Evolutionary conservation across 1,140 invertebrate species (phyloP).

Genomic region (Lepidurus apus): DNA sequence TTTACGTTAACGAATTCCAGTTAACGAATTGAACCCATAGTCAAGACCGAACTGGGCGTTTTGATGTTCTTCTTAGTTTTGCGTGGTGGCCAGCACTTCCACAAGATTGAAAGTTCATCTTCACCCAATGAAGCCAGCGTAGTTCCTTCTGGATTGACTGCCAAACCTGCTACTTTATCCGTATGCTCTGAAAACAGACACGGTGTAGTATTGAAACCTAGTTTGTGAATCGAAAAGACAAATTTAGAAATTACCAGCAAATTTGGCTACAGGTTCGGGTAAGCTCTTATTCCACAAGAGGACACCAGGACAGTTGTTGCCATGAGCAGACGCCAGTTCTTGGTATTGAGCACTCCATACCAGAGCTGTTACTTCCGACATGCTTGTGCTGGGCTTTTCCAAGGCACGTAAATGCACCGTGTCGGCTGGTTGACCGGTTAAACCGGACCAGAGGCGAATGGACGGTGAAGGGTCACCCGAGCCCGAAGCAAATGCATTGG

Average conservation of each 20-base stretch:
- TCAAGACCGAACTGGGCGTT: neutral
- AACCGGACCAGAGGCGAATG: neutral
- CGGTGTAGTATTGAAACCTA: no score
- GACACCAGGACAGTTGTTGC: neutral
- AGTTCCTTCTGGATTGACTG: neutral
- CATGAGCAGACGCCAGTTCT: neutral
- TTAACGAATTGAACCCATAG: neutral
- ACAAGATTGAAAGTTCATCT: neutral
- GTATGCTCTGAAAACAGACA: conserved; percentile 2
- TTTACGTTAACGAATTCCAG: no score
- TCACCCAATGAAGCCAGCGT: neutral
- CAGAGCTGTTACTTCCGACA: neutral
- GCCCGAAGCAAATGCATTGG: neutral
- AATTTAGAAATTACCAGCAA: neutral
- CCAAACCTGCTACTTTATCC: neutral
- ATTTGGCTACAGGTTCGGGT: neutral
- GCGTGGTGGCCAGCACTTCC: neutral
- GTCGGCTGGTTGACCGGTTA: neutral
- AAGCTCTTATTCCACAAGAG: neutral
- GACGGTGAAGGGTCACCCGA: neutral
- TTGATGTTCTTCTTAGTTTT: neutral
- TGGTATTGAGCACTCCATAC: neutral
- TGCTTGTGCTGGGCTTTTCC: neutral
- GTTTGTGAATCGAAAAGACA: no score
- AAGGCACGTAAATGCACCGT: neutral